Percentiles rank a stretch among this genome's conserved stretches.
Evolutionary conservation across 2,888 invertebrate species (phyloP).

Genomic region (Hypolimnas misippus): DNA sequence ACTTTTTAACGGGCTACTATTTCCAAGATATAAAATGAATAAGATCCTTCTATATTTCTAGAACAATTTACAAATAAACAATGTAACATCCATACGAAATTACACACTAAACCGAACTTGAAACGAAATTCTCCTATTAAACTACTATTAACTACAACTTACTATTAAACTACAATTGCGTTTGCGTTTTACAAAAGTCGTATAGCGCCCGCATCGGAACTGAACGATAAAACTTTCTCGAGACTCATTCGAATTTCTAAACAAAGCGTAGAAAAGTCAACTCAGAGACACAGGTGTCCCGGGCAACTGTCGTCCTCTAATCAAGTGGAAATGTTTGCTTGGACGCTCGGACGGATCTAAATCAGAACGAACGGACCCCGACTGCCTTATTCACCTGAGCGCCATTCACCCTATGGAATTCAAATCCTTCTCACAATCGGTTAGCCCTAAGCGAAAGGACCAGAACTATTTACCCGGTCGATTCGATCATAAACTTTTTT

Average conservation of each 20-base stretch:
- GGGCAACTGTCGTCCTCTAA: conserved; percentile 71
- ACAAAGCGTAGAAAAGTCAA: conserved; percentile 74
- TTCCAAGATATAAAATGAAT: conserved; percentile 2
- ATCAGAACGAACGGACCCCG: conserved; percentile 49
- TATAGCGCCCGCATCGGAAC: conserved; percentile 69
- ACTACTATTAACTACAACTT: conserved; percentile 49
- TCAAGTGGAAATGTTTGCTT: conserved; percentile 80
- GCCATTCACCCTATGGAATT: conserved; percentile 44
- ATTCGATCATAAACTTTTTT: conserved; percentile 47
- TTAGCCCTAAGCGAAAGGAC: conserved; percentile 59
- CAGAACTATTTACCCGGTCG: conserved; percentile 57
- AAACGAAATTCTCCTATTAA: conserved; percentile 24
- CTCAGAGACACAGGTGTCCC: conserved; percentile 72
- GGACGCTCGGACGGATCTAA: conserved; percentile 57
- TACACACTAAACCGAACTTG: conserved; percentile 8
- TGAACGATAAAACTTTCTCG: conserved; percentile 70
- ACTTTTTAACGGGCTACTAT: conserved; percentile 47
- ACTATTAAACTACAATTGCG: conserved; percentile 50
- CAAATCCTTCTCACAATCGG: conserved; percentile 38
- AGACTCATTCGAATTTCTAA: conserved; percentile 59
- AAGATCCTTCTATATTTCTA: background rate
- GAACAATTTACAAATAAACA: background rate
- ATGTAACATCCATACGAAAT: conserved; percentile 4
- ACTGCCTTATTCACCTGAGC: conserved; percentile 44
- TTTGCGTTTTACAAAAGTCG: conserved; percentile 59